Conservation (phyloP, 2,888 invertebrate genomes). For the Apocheima hispidaria region DNA sequence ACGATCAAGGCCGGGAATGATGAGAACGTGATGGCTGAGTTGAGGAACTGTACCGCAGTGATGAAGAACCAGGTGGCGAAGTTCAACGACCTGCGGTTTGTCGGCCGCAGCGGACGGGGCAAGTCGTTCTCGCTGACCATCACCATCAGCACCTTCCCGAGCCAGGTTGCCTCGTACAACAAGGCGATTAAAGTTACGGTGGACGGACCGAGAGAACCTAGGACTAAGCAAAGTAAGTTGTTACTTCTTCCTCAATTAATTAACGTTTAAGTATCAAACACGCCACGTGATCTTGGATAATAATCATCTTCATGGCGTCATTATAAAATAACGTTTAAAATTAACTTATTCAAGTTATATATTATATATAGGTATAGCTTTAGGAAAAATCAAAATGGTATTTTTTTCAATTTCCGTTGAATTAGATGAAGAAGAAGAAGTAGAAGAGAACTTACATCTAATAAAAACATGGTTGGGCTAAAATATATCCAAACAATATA, state of each 20-base stretch:
- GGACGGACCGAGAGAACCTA: slow-evolving; percentile 98
- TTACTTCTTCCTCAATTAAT: not conserved
- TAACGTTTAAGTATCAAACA: too few species aligned
- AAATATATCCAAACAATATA: too few species aligned
- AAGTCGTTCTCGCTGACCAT: slow-evolving; percentile 98
- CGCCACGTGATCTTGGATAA: too few species aligned
- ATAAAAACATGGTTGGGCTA: too few species aligned
- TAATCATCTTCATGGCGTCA: too few species aligned
- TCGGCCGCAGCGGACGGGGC: slow-evolving; percentile 98
- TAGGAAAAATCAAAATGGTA: too few species aligned
- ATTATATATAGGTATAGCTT: too few species aligned
- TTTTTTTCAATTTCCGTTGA: too few species aligned
- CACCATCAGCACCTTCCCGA: slow-evolving; percentile 91
- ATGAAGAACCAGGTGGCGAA: slow-evolving; percentile 99
- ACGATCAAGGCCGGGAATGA: slow-evolving; percentile 98
- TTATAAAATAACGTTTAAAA: too few species aligned
- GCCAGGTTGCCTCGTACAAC: slow-evolving; percentile 96
- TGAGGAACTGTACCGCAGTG: slow-evolving; percentile 96
- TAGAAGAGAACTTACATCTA: too few species aligned
- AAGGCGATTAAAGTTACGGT: slow-evolving; percentile 99
- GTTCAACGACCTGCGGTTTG: slow-evolving; percentile 99
- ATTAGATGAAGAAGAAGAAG: too few species aligned
- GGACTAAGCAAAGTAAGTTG: slow-evolving; percentile 97
- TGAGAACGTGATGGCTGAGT: slow-evolving; percentile 98
- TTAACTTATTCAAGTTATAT: too few species aligned